Conservation (phyloP, 1,140 invertebrate genomes). For the Latrodectus geometricus region DNA sequence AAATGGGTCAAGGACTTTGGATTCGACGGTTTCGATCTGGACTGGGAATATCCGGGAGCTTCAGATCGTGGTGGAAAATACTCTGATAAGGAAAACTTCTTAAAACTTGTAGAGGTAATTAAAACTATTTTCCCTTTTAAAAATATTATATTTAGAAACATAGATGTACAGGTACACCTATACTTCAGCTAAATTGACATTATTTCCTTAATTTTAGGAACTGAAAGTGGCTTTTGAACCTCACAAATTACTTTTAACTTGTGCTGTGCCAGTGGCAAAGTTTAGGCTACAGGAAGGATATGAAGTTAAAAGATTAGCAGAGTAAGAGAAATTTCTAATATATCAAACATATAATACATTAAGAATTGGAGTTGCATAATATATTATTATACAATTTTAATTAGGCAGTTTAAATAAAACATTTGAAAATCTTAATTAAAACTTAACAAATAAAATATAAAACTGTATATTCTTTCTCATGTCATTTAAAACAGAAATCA, state of each 20-base stretch:
- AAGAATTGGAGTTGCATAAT: too few relatives aligned
- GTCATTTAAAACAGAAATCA: too few relatives aligned
- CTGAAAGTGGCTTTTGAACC: slow-evolving; percentile 81
- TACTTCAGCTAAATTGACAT: neutral
- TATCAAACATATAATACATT: neutral
- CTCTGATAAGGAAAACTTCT: slow-evolving; percentile 80
- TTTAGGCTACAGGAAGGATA: slow-evolving; percentile 88
- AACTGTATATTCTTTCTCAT: too few relatives aligned
- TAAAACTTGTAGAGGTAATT: slow-evolving; percentile 77
- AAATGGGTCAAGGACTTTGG: slow-evolving; percentile 66
- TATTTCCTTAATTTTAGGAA: slow-evolving; percentile 67
- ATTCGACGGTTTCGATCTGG: slow-evolving; percentile 70
- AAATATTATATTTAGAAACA: neutral
- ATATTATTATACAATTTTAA: too few relatives aligned
- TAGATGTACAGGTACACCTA: neutral
- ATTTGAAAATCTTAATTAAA: too few relatives aligned
- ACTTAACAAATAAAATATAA: too few relatives aligned
- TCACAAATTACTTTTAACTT: slow-evolving; percentile 86
- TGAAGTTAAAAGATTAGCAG: slow-evolving; percentile 86
- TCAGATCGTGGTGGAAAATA: slow-evolving; percentile 85
- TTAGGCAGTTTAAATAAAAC: too few relatives aligned
- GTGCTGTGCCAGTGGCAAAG: slow-evolving; percentile 86
- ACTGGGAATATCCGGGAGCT: slow-evolving; percentile 78
- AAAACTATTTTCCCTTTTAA: neutral
- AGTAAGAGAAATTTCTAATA: slow-evolving; percentile 73